A percentile compares a stretch with the other conserved stretches of the same genome.
These are phyloP conservation scores for Danionella dracula DNA, from an alignment of 2,797 vertebrate genomes.

Conservation along the genomic window DNA sequence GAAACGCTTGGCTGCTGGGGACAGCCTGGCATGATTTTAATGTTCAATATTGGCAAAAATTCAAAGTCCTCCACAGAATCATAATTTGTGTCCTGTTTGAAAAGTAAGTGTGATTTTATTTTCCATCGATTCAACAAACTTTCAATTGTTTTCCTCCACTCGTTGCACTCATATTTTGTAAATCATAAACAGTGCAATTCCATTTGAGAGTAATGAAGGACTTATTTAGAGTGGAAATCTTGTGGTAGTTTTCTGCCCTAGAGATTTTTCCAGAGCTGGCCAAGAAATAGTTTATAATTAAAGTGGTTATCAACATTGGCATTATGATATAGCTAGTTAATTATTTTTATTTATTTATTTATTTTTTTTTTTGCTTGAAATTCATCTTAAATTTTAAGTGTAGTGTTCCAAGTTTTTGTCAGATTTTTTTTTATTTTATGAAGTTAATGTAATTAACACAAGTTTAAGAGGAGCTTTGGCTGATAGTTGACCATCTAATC, in stretches of 20 bases:
- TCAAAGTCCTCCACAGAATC: not conserved
- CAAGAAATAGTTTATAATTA: not conserved
- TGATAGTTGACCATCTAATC: no score
- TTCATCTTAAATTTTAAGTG: no score
- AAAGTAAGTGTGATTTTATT: not conserved
- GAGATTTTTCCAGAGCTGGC: not conserved
- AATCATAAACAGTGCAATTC: not conserved
- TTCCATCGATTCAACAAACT: constrained; percentile 3
- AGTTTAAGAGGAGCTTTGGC: no score
- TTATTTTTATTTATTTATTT: not conserved
- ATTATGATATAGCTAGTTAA: no score
- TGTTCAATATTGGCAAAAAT: constrained; percentile 24
- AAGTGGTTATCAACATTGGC: no score
- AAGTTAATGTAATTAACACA: no score
- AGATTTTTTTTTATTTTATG: no score
- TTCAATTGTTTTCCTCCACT: not conserved
- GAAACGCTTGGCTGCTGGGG: constrained; percentile 15
- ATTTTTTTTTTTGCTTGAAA: no score
- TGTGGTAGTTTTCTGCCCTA: not conserved
- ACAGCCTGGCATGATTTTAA: constrained; percentile 27
- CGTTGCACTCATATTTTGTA: not conserved
- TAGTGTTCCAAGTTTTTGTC: no score
- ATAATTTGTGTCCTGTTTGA: not conserved
- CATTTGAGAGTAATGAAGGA: not conserved
- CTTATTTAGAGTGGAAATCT: not conserved